These are phyloP conservation scores for Myrmophylax atrothorax DNA, from an alignment of 2,113 vertebrate species.

Conservation along the genomic window DNA sequence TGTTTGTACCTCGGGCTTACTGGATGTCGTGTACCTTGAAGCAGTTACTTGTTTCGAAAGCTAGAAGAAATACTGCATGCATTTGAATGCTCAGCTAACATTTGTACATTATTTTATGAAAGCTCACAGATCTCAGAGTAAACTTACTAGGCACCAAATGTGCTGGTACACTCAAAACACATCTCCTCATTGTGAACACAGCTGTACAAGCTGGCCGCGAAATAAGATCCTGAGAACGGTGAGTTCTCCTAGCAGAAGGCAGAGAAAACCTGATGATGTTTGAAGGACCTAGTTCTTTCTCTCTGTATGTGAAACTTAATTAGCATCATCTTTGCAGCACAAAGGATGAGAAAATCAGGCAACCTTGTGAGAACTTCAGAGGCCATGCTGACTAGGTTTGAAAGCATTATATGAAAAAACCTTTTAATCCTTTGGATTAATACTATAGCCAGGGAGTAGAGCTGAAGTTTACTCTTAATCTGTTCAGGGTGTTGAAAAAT, in stretches of 20 bases:
- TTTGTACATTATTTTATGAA: not conserved
- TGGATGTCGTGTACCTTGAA: not conserved
- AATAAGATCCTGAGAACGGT: not conserved
- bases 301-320: not conserved
- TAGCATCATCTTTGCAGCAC: not conserved
- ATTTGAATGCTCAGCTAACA: not conserved
- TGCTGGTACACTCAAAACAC: not conserved
- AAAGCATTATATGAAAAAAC: not conserved
- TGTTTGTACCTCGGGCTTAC: not conserved
- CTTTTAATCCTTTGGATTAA: not conserved
- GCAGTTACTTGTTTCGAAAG: not conserved
- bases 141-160: not conserved
- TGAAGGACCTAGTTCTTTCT: not conserved
- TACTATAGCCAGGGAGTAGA: not conserved
- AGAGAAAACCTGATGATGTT: not conserved
- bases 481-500: not conserved
- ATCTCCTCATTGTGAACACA: not conserved
- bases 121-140: not conserved
- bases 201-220: not conserved
- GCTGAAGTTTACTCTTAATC: not conserved
- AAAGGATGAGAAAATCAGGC: not conserved
- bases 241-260: not conserved
- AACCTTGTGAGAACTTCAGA: not conserved
- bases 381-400: not conserved
- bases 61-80: fast-evolving